phyloP scores from a whole-genome alignment of 2,888 invertebrate genomes.

The Aphodius granarius region DNA sequence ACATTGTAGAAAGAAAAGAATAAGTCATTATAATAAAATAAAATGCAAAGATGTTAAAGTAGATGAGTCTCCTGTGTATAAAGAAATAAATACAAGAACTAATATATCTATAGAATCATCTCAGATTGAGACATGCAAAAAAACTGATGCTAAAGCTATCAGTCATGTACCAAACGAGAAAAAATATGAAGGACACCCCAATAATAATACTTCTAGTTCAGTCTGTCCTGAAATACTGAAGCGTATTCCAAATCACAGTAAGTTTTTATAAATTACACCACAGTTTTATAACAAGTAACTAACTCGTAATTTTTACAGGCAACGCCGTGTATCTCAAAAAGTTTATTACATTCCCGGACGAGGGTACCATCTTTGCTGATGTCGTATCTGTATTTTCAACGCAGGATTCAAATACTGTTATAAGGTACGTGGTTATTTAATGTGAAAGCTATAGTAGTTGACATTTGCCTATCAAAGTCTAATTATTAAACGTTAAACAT shows the following conservation, averaged over 20 bases:
- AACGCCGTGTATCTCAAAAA: neutral
- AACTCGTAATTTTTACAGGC: neutral
- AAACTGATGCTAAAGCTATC: no score
- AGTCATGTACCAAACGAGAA: no score
- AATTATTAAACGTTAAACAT: no score
- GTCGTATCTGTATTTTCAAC: constrained; percentile 7
- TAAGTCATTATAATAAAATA: neutral
- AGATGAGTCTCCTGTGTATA: no score
- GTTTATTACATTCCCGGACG: constrained; percentile 20
- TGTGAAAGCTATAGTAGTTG: neutral
- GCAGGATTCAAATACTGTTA: neutral
- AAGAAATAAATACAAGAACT: no score
- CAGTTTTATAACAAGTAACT: neutral
- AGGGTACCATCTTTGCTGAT: constrained; percentile 12
- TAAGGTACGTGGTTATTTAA: neutral
- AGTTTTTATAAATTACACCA: neutral
- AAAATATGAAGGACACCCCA: neutral
- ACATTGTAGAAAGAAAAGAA: constrained; percentile 6
- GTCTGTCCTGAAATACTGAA: neutral
- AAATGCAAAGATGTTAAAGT: neutral
- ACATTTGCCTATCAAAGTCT: no score
- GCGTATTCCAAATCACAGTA: neutral
- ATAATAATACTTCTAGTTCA: neutral
- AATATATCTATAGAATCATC: no score
- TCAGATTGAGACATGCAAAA: no score